Base-by-base conservation (phyloP, 2,888 invertebrate genomes). In the Eristalinus aeneus region DNA sequence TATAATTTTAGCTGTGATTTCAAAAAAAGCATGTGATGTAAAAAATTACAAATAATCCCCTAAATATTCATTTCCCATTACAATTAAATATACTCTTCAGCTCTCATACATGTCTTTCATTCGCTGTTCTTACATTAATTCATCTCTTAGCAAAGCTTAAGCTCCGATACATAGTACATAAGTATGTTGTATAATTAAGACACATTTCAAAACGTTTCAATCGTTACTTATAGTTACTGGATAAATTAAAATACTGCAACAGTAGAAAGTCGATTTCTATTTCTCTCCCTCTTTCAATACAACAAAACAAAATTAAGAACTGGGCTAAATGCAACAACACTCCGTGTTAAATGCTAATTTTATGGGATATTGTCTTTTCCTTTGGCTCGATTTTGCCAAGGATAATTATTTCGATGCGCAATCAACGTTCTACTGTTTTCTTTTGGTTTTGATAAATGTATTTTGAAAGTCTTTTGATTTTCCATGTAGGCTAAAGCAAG, bases 111-210 rank as follows among this genome's bases (percentile, higher is more conserved):
- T 71, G 64, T 77, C 56, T 69, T 71, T 78, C 23, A 23, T 56
- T 68, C 63, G 46, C 64, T 46, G 56, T 64, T 64, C 46, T 73
- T 36, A 63, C 20, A 56, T 76, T 56, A 65, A 64, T 80, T 72
- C 54, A 56, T 68, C 60, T 56, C 39, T 73, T 69, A 74, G 68
- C 72, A 83, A 83, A 78, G 77, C 73, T 73, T 64, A 74, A 64
- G 68, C 60, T 83, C 68, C 68, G 63, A 54, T 75, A 34, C 46
- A 46, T 46, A 46, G 46, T 46, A 46, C 46, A 46, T 46, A 46
- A 46, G 46, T 46, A 16, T 46, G 46, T 46, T 46, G 46, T 46
- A 56, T 76, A 67, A 27, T 56, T 63, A 77, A 56, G 77, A 68
- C 77, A 83, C 68, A 56, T 56, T 56, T 56, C 56, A 56, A 56